Conservation (phyloP, 2,113 vertebrate species). For the Dermatemys mawii region DNA sequence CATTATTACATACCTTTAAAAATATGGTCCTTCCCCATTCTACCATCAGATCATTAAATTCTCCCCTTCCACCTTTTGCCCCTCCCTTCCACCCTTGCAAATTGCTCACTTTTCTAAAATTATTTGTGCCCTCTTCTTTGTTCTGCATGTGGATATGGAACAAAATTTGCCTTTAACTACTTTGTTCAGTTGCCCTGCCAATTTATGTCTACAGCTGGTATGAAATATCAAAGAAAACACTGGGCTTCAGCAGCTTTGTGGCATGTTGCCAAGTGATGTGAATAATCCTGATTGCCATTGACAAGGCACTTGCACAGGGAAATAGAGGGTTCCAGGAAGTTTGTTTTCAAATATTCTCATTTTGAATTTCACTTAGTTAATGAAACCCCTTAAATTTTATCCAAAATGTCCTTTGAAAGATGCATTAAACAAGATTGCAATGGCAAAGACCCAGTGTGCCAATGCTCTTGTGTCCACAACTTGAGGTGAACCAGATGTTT, state of each 20-base stretch:
- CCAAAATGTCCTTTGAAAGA: background rate
- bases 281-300: background rate
- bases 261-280: background rate
- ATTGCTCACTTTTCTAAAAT: background rate
- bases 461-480: fast-evolving
- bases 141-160: background rate
- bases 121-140: background rate
- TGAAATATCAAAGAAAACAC: background rate
- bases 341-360: fast-evolving
- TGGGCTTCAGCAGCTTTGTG: fast-evolving
- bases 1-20: background rate
- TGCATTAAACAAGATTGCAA: fast-evolving
- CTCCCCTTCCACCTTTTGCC: background rate
- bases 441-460: fast-evolving
- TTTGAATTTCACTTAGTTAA: slow-evolving; percentile 13
- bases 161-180: background rate
- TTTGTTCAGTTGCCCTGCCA: fast-evolving
- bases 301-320: background rate
- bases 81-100: background rate
- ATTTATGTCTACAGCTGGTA: background rate
- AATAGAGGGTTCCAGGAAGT: background rate
- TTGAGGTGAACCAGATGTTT: background rate
- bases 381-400: background rate
- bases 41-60: background rate
- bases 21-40: background rate